phyloP scores from a whole-genome alignment of 2,888 invertebrate genomes.

The Netelia melanura region DNA sequence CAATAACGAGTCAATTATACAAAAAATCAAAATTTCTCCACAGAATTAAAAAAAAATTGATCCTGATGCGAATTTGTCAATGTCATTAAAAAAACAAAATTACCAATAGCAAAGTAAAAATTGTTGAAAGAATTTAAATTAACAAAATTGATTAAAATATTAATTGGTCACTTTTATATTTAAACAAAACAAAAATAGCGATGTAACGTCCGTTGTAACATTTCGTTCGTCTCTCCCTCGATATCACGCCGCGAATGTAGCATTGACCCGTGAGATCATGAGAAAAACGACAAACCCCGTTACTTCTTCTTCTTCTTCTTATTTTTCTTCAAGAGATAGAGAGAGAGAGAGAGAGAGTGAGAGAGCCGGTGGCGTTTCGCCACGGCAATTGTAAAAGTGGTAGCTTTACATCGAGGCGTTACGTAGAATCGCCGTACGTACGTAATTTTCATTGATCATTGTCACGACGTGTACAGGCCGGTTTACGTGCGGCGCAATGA shows the following conservation, averaged over 20 bases:
- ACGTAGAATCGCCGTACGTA: slow-evolving; percentile 23
- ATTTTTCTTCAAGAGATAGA: not conserved
- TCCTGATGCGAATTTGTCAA: no score
- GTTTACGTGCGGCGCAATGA: slow-evolving; percentile 18
- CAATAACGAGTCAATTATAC: no score
- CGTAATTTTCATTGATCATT: slow-evolving; percentile 60
- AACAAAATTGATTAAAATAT: not conserved
- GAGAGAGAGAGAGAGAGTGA: slow-evolving; percentile 15
- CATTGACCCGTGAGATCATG: slow-evolving; percentile 64
- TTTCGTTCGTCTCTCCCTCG: slow-evolving; percentile 5
- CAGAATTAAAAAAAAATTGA: no score
- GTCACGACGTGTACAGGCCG: slow-evolving; percentile 39
- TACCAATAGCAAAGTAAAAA: no score
- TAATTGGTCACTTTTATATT: not conserved
- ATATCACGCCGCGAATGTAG: slow-evolving; percentile 23
- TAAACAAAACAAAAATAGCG: no score
- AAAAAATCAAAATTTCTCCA: no score
- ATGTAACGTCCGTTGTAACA: not conserved
- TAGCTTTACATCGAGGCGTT: not conserved
- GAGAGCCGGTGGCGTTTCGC: slow-evolving; percentile 48
- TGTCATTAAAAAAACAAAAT: no score
- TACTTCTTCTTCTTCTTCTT: slow-evolving; percentile 12
- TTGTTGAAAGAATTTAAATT: no score
- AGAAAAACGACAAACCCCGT: slow-evolving; percentile 63
- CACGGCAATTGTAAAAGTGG: no score